Evolutionary conservation across 2,888 invertebrate species (phyloP).

Genomic region (Cosmia trapezina): DNA sequence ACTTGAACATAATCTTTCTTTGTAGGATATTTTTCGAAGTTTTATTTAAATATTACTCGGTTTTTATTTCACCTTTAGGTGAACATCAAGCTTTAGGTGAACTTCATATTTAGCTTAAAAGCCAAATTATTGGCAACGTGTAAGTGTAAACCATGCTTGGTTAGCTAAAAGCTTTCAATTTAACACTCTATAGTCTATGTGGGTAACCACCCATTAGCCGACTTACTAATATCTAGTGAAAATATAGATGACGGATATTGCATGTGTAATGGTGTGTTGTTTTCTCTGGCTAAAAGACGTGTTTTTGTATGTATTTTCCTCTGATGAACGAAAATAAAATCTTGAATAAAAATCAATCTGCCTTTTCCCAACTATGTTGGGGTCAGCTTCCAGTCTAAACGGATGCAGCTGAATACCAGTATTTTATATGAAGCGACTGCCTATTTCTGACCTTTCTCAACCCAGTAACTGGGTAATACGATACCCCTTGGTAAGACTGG

Average conservation of each 20-base stretch:
- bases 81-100: no score
- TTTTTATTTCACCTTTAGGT: no score
- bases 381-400: no score
- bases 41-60: neutral
- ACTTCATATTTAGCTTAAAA: no score
- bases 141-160: neutral
- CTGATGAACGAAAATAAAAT: neutral
- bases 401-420: no score
- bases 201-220: constrained; percentile 35
- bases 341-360: neutral
- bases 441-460: no score
- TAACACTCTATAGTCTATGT: neutral
- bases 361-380: no score
- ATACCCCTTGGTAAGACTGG: no score
- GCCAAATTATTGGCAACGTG: no score
- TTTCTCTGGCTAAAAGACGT: neutral
- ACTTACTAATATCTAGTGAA: constrained; percentile 11
- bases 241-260: neutral
- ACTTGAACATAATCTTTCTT: neutral
- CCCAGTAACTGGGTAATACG: no score
- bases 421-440: no score
- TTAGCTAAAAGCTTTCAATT: constrained; percentile 46
- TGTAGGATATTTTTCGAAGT: neutral
- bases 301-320: neutral
- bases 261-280: neutral